Base-by-base conservation (phyloP, 2,888 invertebrate species). In the Eilema sororculum region DNA sequence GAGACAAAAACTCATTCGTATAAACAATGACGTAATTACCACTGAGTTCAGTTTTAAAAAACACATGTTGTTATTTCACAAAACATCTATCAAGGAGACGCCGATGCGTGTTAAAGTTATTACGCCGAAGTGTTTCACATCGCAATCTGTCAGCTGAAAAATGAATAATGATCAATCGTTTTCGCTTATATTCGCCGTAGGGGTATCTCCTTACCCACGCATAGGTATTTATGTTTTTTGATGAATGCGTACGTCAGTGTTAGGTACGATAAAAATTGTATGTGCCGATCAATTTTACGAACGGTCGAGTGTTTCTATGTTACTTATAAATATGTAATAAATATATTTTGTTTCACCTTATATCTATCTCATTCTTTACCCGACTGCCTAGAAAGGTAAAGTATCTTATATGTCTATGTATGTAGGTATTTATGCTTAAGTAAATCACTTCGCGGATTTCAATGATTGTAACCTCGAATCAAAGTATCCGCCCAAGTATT, bases 141-240 rank as follows among this genome's bases (percentile, higher is more conserved):
- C 90, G 90, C 88, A 92, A 89, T 90, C 90, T 91, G 92, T 93
- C 93, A 91, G 86, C 86, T 88, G 81, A 86, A 84, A 86, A 89
- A 92, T 93, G 91, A 93, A 87, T 93, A 90, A 93, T 91, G 93
- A 91, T 90, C 86, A 87, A 91, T 90, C 86, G 87, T 79, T 89
- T 90, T 88, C 87, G 87, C 89, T 90, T 86, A 86, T 85, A 87
- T 87, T 87, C 84, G 89, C 89, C 86, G 82, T 83, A 86, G 88
- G 88, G 88, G 85, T 86, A 88, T 87, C 87, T 84, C 80, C 81
- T 87, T 86, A 83, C 84, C 84, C 82, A 85, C 83, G 81, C 83
- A 83, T 87, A 86, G 81, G 85, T 88, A 86, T 82, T 84, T 83
- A 81, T 84, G 81, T 82, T 80, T 84, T 79, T 80, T 80, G 82